Evolutionary conservation across 2,797 vertebrate genomes (phyloP), one percentile per base, ranked within the genome.

Genomic region (Siniperca undulata): DNA sequence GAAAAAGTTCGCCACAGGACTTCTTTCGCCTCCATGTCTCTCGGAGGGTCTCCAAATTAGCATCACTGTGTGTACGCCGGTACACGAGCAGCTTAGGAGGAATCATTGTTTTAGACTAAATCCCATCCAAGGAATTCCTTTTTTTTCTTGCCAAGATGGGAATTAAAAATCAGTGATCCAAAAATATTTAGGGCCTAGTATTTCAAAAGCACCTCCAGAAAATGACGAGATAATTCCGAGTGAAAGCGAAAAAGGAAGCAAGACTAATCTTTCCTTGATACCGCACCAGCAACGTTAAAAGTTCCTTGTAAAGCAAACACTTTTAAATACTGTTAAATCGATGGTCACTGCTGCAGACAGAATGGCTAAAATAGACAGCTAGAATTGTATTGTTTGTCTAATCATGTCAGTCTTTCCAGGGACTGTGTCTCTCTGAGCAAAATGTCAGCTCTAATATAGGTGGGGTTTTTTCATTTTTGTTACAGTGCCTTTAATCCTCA

Each of bases 1-100:
- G 97, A 91, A 97, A 98, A 83, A 99, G 94, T 40, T 98, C 97
- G 1, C 96, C 96, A 42, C 97, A 94, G 20, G 97, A 98, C 88
- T 98, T 98, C 92, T 96, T 99, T 70, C 96, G 95, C 67, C 96
- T 94, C 71, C 92, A 91, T 2, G 95, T 88, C 73, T 93, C 96
- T 85, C 59, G 92, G 34, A 91, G 88, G 0, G 81, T 89, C 77
- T 97, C 96, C 16, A 93, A 89, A 67, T 77, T 91, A 0, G 91
- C 90, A 61, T 92, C 86, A 38, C 94, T 93, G 34, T 92, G 87
- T 3, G 95, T 91, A 30, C 91, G 95, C n/a, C 96, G 95, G 88
- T 97, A 97, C 64, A 97, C 95, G 67, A 98, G 94, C 81, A 99
- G 96, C 91, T 97, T 98, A 55, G 96, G 95, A 40, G 97, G 95